Base-by-base conservation (phyloP, 1,140 invertebrate genomes). In the Pentalonia nigronervosa region DNA sequence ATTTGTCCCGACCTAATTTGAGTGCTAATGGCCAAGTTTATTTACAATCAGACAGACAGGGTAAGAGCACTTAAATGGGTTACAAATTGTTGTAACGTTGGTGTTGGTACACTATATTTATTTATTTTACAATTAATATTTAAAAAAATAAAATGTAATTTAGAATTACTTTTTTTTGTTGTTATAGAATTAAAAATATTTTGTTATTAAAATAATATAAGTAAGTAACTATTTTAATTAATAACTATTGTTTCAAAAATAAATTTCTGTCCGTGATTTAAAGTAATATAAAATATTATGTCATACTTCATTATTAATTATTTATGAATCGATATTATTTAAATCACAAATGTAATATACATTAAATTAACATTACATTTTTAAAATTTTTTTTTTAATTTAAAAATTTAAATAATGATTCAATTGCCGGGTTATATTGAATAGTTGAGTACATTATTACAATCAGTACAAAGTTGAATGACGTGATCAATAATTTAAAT, bases 1-100 rank as follows among this genome's bases (percentile, higher is more conserved):
- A 96, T 95, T 96, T 96, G 95, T 96, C 95, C 95, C 96, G 96
- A 95, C 96, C 95, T 95, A 96, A 96, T 95, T 96, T 97, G 95
- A 97, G 96, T 96, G 97, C 97, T 95, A 96, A 97, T 96, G 97
- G 97, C 95, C 96, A 97, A 96, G 96, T 97, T 95, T 97, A 97
- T 96, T 96, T 97, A 95, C 97, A 97, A 96, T 96, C 96, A 95
- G 97, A 97, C 96, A 96, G 96, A 95, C 97, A 97, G 96, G 97
- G 97, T 97, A 97, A 97, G 97, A 95, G 95, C 95, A 95, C 95
- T 94, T 94, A 95, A 83, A 93, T 93, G 47, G 76, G 91, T 84
- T 93, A 30, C n/a, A 84, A 53, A 47, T 86, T 56, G 53, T 89
- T 41, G 9, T 53, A 36, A 41, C 7, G 7, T 48, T 89, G 47